Conservation (phyloP, 2,888 invertebrate genomes). For the Cinara cedri region DNA sequence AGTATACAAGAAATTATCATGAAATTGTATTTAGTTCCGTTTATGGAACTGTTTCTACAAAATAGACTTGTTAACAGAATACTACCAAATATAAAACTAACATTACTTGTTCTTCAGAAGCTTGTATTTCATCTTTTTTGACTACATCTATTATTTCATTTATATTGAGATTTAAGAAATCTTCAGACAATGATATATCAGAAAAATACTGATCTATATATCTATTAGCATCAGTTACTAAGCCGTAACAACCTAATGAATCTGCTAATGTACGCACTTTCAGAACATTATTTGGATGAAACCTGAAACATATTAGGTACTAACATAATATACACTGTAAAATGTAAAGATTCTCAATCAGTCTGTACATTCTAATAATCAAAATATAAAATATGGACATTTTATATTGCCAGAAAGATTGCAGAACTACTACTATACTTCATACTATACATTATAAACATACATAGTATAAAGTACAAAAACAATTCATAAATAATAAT, state of each 20-base stretch:
- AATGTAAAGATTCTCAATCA: not conserved
- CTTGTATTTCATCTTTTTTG: constrained; percentile 77
- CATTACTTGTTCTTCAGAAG: constrained; percentile 74
- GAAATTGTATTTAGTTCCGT: no score
- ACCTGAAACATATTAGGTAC: constrained; percentile 65
- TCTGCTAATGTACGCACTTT: constrained; percentile 82
- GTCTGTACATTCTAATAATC: not conserved
- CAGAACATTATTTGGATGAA: constrained; percentile 80
- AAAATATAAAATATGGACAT: no score
- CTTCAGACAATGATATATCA: constrained; percentile 77
- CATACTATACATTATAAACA: no score
- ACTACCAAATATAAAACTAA: not conserved
- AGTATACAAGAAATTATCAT: no score
- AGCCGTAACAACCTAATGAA: constrained; percentile 73
- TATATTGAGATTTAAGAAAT: constrained; percentile 72
- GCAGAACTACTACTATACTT: no score
- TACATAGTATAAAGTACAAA: no score
- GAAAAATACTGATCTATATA: constrained; percentile 81
- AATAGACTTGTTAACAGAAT: no score
- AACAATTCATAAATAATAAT: no score
- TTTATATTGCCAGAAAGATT: no score
- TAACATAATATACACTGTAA: not conserved
- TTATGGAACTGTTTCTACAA: not conserved
- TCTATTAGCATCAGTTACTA: constrained; percentile 78
- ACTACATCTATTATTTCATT: constrained; percentile 74